phyloP scores from a whole-genome alignment of 1,140 invertebrate genomes.

The Drosophila takahashii region DNA sequence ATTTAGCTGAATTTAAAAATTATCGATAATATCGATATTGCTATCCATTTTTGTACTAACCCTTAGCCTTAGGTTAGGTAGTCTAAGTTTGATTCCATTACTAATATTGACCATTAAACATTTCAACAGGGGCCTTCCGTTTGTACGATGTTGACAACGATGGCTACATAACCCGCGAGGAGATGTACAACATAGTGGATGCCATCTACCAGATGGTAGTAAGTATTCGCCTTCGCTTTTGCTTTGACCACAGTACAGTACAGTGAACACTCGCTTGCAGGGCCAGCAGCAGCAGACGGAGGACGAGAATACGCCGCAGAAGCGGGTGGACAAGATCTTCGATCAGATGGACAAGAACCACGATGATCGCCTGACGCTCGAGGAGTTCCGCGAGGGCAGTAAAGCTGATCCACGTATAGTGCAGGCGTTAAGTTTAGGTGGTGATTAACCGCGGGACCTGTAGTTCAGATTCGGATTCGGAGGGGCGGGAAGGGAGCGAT shows the following conservation, averaged over 20 bases:
- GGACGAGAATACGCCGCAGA: conserved; percentile 97
- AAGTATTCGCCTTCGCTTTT: conserved; percentile 84
- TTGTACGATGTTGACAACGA: conserved; percentile 99
- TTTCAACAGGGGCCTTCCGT: conserved; percentile 95
- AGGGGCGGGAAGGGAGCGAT: conserved; percentile 25
- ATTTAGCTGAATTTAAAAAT: too few species aligned
- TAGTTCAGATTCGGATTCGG: conserved; percentile 31
- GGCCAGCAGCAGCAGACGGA: conserved; percentile 95
- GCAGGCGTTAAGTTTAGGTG: conserved; percentile 94
- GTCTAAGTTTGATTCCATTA: background rate
- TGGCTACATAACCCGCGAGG: conserved; percentile 97
- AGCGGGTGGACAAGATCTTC: conserved; percentile 98
- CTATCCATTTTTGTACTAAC: too few species aligned
- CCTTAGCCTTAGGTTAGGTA: too few species aligned
- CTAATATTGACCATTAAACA: background rate
- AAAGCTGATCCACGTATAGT: conserved; percentile 99
- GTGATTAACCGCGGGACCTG: conserved; percentile 83
- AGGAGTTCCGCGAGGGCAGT: conserved; percentile 99
- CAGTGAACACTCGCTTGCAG: conserved; percentile 84
- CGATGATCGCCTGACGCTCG: conserved; percentile 88
- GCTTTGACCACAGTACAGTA: background rate
- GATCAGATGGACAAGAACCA: conserved; percentile 99
- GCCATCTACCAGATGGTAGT: conserved; percentile 99
- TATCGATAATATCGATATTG: too few species aligned
- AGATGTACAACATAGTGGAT: conserved; percentile 99